Base-by-base conservation (phyloP, 2,888 invertebrate genomes). In the Brassicogethes aeneus region DNA sequence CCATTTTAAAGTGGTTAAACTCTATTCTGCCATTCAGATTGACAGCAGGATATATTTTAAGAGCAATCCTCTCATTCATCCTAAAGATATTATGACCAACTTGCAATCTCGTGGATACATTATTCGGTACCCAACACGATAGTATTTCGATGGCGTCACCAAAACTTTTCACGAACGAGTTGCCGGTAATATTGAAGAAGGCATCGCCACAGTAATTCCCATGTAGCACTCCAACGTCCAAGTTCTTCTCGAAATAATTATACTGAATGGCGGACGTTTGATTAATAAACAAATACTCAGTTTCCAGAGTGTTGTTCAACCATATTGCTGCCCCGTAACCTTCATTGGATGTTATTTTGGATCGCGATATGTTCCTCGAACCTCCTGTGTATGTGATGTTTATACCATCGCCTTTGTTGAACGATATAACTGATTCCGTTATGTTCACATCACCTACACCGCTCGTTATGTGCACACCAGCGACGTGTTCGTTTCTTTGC, bases 331-430 rank as follows among this genome's bases (percentile, higher is more conserved):
- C 66, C 2, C 95, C 95, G 56, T 88, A 85, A 5, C 94, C 91
- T 48, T 77, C 76, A 66, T 99, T 99, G 1, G 88, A 85, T 37
- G 84, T 85, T 15, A 99, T 70, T 16, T 80, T 82, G 34, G 90
- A 86, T 52, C 82, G 75, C 8, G 96, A 95, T 44, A 99, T 77
- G 59, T 97, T 94, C 47, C 92, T 77, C 54, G 85, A 86, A 1
- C 99, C 99, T 0, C 99, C 97, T 2, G 89, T 86, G 45, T 91
- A 91, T 0, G 95, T 94, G 8, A 99, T 83, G 64, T 99, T 99
- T 7, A 99, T 76, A 0, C 97, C 99, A 58, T 93, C 93, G 1
- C 93, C 94, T 59, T 82, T 78, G 64, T 99, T 99, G 53, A 89
- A 85, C 13, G 86, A 85, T 50, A 99, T 84, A 55, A 83, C 76